Evolutionary conservation across 2,113 vertebrate species (phyloP).

Genomic region (Esox niger): DNA sequence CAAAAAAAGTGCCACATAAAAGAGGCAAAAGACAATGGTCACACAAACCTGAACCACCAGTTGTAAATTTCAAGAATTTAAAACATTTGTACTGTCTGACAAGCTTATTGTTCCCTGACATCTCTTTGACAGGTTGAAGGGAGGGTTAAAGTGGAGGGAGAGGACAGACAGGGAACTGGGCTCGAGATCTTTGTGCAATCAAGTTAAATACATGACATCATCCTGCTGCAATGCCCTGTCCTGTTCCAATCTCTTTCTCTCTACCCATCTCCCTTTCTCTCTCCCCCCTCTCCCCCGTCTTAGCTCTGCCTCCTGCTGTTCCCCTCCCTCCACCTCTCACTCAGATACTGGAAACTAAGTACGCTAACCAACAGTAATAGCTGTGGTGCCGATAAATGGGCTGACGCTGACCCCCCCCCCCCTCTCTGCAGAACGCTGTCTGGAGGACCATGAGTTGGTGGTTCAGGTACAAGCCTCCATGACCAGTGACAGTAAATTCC

Average conservation of each 20-base stretch:
- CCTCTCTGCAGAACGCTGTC: conserved; percentile 79
- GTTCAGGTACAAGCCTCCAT: conserved; percentile 88
- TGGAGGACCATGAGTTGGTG: conserved; percentile 95
- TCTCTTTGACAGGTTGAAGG: too few relatives aligned
- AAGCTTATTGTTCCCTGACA: too few relatives aligned
- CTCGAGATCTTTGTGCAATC: conserved; percentile 43
- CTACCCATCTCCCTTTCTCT: neutral
- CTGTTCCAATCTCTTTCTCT: neutral
- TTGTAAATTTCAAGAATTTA: too few relatives aligned
- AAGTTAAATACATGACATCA: conserved; percentile 59
- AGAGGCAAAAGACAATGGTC: too few relatives aligned
- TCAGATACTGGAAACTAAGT: neutral
- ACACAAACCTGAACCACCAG: too few relatives aligned
- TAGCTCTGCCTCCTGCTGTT: conserved; percentile 22
- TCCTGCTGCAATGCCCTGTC: conserved; percentile 45
- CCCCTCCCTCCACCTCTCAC: neutral
- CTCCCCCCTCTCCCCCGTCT: conserved; percentile 30
- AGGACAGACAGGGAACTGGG: conserved; percentile 4
- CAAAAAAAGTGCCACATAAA: too few relatives aligned
- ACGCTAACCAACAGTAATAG: too few relatives aligned
- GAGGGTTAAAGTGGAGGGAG: too few relatives aligned
- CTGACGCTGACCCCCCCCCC: neutral
- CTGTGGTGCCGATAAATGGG: too few relatives aligned
- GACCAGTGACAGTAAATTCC: conserved; percentile 91
- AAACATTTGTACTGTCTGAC: too few relatives aligned